Percentiles rank a stretch among this genome's conserved stretches.
Evolutionary conservation across 2,888 invertebrate genomes (phyloP).

Genomic region (Cheilosia urbana): DNA sequence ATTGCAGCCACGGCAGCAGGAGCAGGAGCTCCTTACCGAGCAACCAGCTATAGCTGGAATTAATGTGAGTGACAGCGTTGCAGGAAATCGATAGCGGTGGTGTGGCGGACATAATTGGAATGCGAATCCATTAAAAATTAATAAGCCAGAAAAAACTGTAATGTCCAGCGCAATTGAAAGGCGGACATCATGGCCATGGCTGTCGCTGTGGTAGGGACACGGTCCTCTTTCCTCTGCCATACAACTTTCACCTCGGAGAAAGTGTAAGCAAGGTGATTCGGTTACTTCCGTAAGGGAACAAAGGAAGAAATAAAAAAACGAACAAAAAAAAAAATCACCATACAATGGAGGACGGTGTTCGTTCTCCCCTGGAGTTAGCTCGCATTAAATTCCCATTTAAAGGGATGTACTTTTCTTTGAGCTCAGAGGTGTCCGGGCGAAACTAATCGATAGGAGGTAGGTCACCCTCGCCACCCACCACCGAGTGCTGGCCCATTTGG

Average conservation of each 20-base stretch:
- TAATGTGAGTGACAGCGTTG: constrained; percentile 32
- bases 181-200: constrained; percentile 42
- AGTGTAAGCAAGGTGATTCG: constrained; percentile 32
- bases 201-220: not conserved
- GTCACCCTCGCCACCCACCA: constrained; percentile 12
- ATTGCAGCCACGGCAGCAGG: constrained; percentile 16
- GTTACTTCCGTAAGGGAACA: constrained; percentile 51
- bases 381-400: constrained; percentile 18
- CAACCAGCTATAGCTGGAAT: not conserved
- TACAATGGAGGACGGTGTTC: constrained; percentile 43
- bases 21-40: not conserved
- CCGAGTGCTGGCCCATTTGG: constrained; percentile 29
- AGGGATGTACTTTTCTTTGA: constrained; percentile 31
- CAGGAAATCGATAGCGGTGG: constrained; percentile 55
- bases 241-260: constrained; percentile 17
- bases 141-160: constrained; percentile 63
- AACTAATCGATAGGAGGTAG: constrained; percentile 53
- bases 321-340: constrained; percentile 22
- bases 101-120: constrained; percentile 53
- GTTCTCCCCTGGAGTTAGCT: constrained; percentile 7
- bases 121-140: constrained; percentile 71
- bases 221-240: not conserved
- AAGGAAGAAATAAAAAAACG: constrained; percentile 24
- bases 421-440: constrained; percentile 19
- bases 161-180: constrained; percentile 57